These are phyloP conservation scores for Parascotia fuliginaria DNA, from an alignment of 2,888 invertebrate genomes.

Conservation along the genomic window DNA sequence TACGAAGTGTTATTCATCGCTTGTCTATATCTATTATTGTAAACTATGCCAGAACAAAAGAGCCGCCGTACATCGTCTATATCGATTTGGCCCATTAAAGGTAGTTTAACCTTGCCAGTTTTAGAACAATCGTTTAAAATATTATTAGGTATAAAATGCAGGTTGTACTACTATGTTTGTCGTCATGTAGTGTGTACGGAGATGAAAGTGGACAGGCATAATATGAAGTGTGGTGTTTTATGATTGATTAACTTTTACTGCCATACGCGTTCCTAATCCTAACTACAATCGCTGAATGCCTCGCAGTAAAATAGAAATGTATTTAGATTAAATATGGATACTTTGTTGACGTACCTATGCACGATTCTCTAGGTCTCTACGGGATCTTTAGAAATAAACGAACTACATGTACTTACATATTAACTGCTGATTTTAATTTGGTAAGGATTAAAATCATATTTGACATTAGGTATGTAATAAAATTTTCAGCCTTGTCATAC, in stretches of 20 bases:
- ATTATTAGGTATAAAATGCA: slow-evolving; percentile 50
- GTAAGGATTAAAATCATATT: too few relatives aligned
- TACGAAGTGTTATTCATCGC: slow-evolving; percentile 43
- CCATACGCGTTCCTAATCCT: too few relatives aligned
- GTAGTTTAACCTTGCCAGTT: slow-evolving; percentile 61
- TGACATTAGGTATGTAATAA: too few relatives aligned
- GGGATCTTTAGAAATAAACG: too few relatives aligned
- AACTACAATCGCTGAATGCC: too few relatives aligned
- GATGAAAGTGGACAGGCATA: slow-evolving; percentile 56
- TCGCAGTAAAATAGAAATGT: too few relatives aligned
- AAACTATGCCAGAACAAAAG: slow-evolving; percentile 42
- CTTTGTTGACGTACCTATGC: too few relatives aligned
- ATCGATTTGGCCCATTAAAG: slow-evolving; percentile 59
- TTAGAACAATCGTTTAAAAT: slow-evolving; percentile 51
- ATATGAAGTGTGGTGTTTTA: slow-evolving; percentile 49
- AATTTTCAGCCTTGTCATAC: too few relatives aligned
- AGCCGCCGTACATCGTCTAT: slow-evolving; percentile 39
- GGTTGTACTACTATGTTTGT: slow-evolving; percentile 62
- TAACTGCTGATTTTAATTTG: too few relatives aligned
- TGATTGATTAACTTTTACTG: slow-evolving; percentile 8
- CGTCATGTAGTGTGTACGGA: slow-evolving; percentile 24
- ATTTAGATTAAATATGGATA: too few relatives aligned
- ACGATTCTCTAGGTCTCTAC: too few relatives aligned
- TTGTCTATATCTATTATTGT: slow-evolving; percentile 33
- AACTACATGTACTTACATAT: too few relatives aligned